phyloP scores from a whole-genome alignment of 2,113 vertebrate genomes.

The Corythornis vintsioides region DNA sequence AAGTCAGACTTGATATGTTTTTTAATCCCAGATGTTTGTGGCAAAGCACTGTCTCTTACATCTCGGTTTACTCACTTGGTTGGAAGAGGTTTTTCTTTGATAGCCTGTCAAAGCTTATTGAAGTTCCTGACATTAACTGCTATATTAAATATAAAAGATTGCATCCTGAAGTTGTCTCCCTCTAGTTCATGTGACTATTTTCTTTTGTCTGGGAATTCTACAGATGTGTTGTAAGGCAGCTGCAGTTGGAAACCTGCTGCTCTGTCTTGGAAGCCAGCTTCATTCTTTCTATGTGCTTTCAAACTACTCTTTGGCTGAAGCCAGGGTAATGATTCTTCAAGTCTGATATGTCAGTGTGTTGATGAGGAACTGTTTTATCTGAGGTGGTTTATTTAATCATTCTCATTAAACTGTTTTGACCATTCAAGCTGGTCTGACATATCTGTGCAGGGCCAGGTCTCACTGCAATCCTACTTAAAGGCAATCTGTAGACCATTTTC shows the following conservation, averaged over 20 bases:
- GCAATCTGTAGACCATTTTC: not conserved
- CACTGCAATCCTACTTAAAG: not conserved
- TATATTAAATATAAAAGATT: constrained; percentile 50
- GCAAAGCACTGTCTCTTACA: not conserved
- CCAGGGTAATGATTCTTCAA: not conserved
- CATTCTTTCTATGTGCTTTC: not conserved
- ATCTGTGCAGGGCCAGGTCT: not conserved
- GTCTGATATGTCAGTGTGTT: not conserved
- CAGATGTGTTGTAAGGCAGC: constrained; percentile 18
- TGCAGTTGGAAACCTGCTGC: constrained; percentile 37
- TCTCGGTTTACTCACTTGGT: not conserved
- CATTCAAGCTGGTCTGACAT: rapidly evolving
- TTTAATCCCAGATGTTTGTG: not conserved
- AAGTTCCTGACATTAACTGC: constrained; percentile 35
- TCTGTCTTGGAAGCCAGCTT: constrained; percentile 26
- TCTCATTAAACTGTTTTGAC: not conserved
- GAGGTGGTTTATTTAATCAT: not conserved
- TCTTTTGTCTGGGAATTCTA: constrained; percentile 44
- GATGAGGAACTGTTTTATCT: not conserved
- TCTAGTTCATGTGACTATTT: constrained; percentile 26
- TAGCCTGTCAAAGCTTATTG: constrained; percentile 7
- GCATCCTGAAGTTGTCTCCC: not conserved
- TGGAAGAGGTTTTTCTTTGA: constrained; percentile 22
- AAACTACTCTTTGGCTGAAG: not conserved
- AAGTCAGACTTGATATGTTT: not conserved